Evolutionary conservation across 1,140 invertebrate genomes (phyloP).

Genomic region (Drosophila willistoni): DNA sequence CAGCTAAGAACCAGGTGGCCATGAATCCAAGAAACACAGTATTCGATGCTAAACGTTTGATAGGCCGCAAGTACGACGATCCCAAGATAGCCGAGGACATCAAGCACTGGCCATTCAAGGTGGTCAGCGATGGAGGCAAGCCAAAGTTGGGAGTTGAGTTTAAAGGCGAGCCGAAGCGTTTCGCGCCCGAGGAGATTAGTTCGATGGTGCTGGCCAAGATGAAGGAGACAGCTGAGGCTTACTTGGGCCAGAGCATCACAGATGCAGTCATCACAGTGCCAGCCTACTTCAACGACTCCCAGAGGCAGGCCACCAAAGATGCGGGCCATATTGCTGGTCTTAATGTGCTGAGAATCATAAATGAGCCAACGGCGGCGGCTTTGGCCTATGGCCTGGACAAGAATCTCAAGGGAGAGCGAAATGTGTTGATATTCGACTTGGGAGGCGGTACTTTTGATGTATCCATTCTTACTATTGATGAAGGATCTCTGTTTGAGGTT

Average conservation of each 20-base stretch:
- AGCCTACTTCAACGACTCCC: conserved; percentile 87
- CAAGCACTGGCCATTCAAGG: conserved; percentile 91
- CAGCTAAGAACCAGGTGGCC: conserved; percentile 88
- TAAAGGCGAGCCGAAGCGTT: conserved; percentile 89
- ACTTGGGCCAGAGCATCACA: conserved; percentile 88
- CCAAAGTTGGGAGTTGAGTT: conserved; percentile 89
- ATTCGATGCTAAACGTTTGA: conserved; percentile 86
- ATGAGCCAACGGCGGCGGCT: conserved; percentile 90
- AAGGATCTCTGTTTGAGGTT: conserved; percentile 92
- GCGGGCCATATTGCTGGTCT: conserved; percentile 88
- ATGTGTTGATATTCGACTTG: conserved; percentile 89
- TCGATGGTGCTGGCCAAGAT: conserved; percentile 91
- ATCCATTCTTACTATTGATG: conserved; percentile 93
- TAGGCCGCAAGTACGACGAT: conserved; percentile 88
- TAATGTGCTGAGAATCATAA: conserved; percentile 89
- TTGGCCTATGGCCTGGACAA: conserved; percentile 91
- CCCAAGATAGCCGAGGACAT: conserved; percentile 89
- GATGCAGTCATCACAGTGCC: conserved; percentile 87
- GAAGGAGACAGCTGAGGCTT: conserved; percentile 92
- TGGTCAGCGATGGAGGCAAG: conserved; percentile 87
- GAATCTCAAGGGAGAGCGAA: conserved; percentile 90
- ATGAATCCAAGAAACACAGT: conserved; percentile 82
- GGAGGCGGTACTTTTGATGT: conserved; percentile 93
- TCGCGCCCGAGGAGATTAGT: conserved; percentile 90
- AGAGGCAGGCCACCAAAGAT: conserved; percentile 87